Percentiles rank a stretch among this genome's conserved stretches.
These are phyloP conservation scores for Camponotus fellah DNA, from an alignment of 2,888 invertebrate species.

Conservation along the genomic window DNA sequence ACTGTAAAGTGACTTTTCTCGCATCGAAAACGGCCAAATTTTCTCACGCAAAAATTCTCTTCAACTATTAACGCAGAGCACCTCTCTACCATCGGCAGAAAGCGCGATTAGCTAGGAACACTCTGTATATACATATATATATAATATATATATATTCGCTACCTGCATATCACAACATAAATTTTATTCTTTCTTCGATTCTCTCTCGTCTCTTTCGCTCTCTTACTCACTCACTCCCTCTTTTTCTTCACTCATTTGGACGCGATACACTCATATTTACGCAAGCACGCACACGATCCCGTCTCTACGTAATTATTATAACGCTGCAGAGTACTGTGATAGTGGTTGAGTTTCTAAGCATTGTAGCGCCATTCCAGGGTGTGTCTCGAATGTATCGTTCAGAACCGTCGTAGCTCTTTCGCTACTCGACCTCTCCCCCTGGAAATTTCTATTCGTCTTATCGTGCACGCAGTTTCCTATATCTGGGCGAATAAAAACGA, in stretches of 20 bases:
- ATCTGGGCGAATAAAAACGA: slow-evolving; percentile 10
- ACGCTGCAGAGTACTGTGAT: slow-evolving; percentile 81
- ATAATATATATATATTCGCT: slow-evolving; percentile 74
- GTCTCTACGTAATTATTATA: slow-evolving; percentile 85
- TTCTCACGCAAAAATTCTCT: not conserved
- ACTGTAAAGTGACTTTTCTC: not conserved
- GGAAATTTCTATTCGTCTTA: slow-evolving; percentile 27
- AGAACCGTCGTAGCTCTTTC: not conserved
- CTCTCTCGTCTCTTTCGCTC: slow-evolving; percentile 48
- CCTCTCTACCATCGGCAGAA: slow-evolving; percentile 18
- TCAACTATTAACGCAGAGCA: not conserved
- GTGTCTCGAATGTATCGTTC: slow-evolving; percentile 35
- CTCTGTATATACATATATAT: slow-evolving; percentile 42
- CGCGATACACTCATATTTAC: slow-evolving; percentile 68
- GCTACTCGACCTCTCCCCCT: not conserved
- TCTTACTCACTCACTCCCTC: slow-evolving; percentile 38
- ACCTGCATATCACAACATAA: slow-evolving; percentile 86
- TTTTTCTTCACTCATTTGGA: slow-evolving; percentile 42
- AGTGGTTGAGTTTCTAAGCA: slow-evolving; percentile 83
- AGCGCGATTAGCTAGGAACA: slow-evolving; percentile 17
- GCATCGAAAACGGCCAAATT: not conserved
- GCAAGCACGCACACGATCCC: slow-evolving; percentile 76
- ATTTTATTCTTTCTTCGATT: slow-evolving; percentile 72
- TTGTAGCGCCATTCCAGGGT: slow-evolving; percentile 78
- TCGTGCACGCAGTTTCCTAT: not conserved